Base-by-base conservation (phyloP, 1,140 invertebrate genomes). In the Sminthurides bifidus region DNA sequence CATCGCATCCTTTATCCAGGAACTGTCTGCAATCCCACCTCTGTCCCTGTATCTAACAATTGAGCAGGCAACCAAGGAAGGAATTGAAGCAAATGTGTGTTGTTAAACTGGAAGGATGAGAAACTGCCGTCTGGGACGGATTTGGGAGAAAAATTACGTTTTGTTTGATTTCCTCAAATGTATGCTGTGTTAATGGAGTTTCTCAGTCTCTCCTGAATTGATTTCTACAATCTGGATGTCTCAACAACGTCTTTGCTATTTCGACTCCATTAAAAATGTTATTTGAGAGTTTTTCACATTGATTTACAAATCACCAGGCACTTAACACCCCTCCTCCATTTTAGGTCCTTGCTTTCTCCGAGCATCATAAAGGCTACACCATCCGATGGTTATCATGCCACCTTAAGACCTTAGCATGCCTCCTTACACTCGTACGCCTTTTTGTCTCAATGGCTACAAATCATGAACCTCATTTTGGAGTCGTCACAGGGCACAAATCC, bases 141-240 rank as follows among this genome's bases (percentile, higher is more conserved):
- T 61, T 61, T 61, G 46, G 37, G 51, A 43, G 54, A 57, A 59
- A 63, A 63, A 63, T 56, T 59, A 59, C 54, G 57, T 57, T 63
- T 59, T 63, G 58, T 59, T 63, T 63, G 58, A 60, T 58, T 63
- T 63, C 26, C 51, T 56, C 50, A 63, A 63, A 59, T 63, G 61
- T 63, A 59, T 63, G 61, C 61, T 57, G 57, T 59, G 61, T 63
- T 63, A 63, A 63, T 63, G 61, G 61, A 59, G 61, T 63, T 63
- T 63, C 54, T 56, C 49, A 19, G 61, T 59, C 57, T 62, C 54
- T 50, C 41, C 49, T 56, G 57, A 63, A 63, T 63, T 63, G 61
- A 56, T 63, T 63, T 59, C 21, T 43, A 59, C 49, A 59, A 59
- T 63, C 58, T 53, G 46, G 61, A 56, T 54, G 43, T 19, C 60